Conservation (phyloP, 2,113 vertebrate species). For the Cebus imitator region DNA sequence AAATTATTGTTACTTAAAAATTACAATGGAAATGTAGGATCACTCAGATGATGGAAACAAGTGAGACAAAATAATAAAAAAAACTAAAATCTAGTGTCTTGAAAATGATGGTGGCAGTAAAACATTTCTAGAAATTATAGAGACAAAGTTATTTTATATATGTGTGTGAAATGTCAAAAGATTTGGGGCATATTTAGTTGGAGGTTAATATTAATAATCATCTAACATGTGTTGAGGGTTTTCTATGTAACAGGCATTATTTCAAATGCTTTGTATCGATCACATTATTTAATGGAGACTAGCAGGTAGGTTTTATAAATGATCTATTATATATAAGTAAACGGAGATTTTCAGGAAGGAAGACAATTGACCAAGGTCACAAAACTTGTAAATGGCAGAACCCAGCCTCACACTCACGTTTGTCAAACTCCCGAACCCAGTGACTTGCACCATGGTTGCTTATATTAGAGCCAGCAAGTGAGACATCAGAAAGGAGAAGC, state of each 20-base stretch:
- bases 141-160: background rate
- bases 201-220: background rate
- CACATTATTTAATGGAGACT: background rate
- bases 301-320: background rate
- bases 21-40: background rate
- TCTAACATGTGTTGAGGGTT: background rate
- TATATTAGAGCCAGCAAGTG: background rate
- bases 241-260: background rate
- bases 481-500: background rate
- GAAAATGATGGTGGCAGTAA: background rate
- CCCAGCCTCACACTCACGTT: background rate
- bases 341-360: background rate
- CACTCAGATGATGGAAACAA: background rate
- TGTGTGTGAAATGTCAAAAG: background rate
- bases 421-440: background rate
- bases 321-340: background rate
- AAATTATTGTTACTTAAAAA: background rate
- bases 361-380: background rate
- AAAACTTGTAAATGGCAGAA: background rate
- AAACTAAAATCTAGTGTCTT: background rate
- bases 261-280: background rate
- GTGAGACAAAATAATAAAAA: background rate
- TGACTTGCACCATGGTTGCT: accelerated
- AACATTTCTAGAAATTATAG: background rate
- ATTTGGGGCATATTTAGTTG: background rate